Conservation (phyloP, 30 jellyfish, hydroid and myxozoan genomes). For the Catostylus mosaicus region DNA sequence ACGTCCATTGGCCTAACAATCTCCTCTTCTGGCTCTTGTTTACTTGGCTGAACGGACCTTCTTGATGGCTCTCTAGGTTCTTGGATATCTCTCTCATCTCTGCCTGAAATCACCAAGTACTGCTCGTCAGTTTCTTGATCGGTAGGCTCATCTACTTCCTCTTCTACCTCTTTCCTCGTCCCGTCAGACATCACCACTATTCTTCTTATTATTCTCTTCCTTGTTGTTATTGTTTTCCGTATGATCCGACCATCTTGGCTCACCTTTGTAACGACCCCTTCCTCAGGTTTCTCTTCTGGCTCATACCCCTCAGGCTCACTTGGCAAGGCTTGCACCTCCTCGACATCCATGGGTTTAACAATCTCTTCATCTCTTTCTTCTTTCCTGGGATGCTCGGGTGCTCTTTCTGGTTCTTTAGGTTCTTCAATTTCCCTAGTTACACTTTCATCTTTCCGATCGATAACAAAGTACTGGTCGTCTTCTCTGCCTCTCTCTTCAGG, state of each 20-base stretch:
- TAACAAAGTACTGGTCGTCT: slow-evolving; percentile 13
- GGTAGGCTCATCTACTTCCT: slow-evolving; percentile 56
- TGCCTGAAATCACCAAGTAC: slow-evolving; percentile 19
- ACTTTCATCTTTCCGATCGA: slow-evolving; percentile 21
- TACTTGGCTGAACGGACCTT: too few relatives aligned
- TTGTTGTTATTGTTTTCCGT: slow-evolving; percentile 45
- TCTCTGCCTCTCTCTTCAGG: slow-evolving; percentile 46
- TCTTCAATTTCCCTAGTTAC: background rate
- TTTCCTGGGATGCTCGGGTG: background rate
- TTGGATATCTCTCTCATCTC: slow-evolving; percentile 1
- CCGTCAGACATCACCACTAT: slow-evolving; percentile 76
- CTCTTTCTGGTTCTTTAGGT: slow-evolving; percentile 5
- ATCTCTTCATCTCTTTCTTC: background rate
- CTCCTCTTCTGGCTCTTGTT: too few relatives aligned
- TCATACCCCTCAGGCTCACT: slow-evolving; percentile 55
- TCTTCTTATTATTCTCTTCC: slow-evolving; percentile 67
- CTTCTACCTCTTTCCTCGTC: slow-evolving; percentile 51
- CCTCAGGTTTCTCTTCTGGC: slow-evolving; percentile 33
- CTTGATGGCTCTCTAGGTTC: background rate
- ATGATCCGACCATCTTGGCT: too few relatives aligned
- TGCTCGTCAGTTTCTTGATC: slow-evolving; percentile 17
- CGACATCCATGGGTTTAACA: slow-evolving; percentile 40
- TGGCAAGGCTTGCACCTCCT: slow-evolving; percentile 31
- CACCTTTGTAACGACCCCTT: slow-evolving; percentile 7
- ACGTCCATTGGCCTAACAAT: background rate